Conservation (phyloP, 2,113 vertebrate species). For the Lepisosteus oculatus region DNA sequence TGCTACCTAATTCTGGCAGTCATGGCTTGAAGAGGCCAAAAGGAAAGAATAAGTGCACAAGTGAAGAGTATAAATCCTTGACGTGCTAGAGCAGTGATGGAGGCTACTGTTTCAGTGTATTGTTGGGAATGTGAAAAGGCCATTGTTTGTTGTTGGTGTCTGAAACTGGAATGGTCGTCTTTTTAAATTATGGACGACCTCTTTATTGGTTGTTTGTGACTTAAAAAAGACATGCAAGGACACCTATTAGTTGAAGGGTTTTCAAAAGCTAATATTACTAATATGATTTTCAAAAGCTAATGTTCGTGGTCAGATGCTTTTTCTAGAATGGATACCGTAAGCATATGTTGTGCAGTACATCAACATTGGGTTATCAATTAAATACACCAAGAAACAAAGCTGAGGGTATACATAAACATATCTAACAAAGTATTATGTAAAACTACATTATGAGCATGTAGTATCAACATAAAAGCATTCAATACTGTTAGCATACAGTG, state of each 20-base stretch:
- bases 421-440: too few relatives aligned
- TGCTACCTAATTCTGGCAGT: constrained; percentile 51
- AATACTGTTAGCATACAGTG: too few relatives aligned
- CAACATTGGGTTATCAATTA: too few relatives aligned
- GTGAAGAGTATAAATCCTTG: constrained; percentile 35
- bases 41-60: constrained; percentile 34
- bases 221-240: constrained; percentile 29
- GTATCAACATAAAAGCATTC: too few relatives aligned
- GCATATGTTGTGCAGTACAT: too few relatives aligned
- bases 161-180: constrained; percentile 23
- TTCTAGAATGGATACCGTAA: too few relatives aligned
- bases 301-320: too few relatives aligned
- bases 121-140: constrained; percentile 1
- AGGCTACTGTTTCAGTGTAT: constrained; percentile 6
- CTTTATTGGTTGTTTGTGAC: constrained; percentile 20
- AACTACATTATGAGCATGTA: too few relatives aligned
- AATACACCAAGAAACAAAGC: too few relatives aligned
- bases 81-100: constrained; percentile 30
- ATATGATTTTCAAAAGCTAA: too few relatives aligned
- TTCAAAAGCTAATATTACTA: too few relatives aligned
- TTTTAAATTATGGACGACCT: constrained; percentile 34
- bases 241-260: neutral
- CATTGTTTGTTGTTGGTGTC: constrained; percentile 15
- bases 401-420: too few relatives aligned
- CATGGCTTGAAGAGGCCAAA: constrained; percentile 17